Base-by-base conservation (phyloP, 2,113 vertebrate species). In the Pygoscelis antarcticus region DNA sequence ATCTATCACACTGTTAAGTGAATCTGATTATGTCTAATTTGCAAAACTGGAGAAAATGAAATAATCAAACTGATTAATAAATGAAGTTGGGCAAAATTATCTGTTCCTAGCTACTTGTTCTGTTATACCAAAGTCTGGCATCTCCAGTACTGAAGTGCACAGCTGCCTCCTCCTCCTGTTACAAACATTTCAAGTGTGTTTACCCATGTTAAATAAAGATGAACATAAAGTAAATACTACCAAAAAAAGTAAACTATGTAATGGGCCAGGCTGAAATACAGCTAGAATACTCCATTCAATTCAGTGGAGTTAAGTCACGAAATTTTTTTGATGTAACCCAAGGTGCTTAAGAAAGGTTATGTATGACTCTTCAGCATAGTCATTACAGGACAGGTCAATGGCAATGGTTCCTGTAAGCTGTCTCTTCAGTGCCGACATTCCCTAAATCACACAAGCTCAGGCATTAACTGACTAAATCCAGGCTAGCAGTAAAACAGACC, bases 51-150 rank as follows among this genome's bases (percentile, higher is more conserved):
- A 88, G 62, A 83, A 70, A 92, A 38, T 30, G 25, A 93, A 96
- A 77, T 64, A 72, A 95, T 95, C 72, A 87, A 92, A 94, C 36
- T 83, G 66, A 92, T 93, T 85, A 94, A 89, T 57, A 86, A 96
- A 90, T 42, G 13, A 82, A 74, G 34, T 30, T 36, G 38, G 66
- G 30, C 18, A 82, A 81, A 84, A 64, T 38, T 61, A 19, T 38
- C 60, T 71, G 42, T 32, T 78, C 71, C 44, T 38, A 49, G n/a
- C 19, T 77, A 52, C 58, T 81, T 55, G 36, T 38, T 74, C 29
- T 64, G 29, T 23, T 58, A 29, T 7, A 26, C 20, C 38, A 16
- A 27, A 46, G 7, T 25, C 32, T 57, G 57, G 25, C 47, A 60
- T 40, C 40, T 65, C 52, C 7, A 36, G 14, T 10, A 52, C 4